Base-by-base conservation (phyloP, 2,888 invertebrate species). In the Lapara coniferarum region DNA sequence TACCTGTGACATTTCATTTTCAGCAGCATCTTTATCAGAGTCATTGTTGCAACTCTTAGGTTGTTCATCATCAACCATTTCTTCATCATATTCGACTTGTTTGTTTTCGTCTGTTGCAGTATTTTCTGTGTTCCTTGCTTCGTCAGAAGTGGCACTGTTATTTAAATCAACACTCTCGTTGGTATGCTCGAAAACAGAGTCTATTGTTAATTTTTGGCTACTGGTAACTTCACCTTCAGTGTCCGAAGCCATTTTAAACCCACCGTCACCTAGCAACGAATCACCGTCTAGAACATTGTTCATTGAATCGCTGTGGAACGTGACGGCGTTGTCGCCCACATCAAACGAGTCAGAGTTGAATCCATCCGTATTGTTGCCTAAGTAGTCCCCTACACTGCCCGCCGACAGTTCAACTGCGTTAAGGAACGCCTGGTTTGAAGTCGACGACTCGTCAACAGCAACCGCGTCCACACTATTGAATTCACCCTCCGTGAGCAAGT, bases 381-480 rank as follows among this genome's bases (percentile, higher is more conserved):
- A 83, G 75, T 93, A 92, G 80, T 93, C 93, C 49, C 92, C 92
- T 67, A 91, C 93, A 78, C 93, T 93, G 73, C 89, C 89, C 63
- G 90, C 84, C n/a, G 93, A 93, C 73, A 93, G 80, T 77, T 93
- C 93, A 58, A 90, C 92, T 55, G 93, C 91, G 82, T 91, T 92
- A 70, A 93, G 83, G 76, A 93, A 93, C 75, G 88, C 91, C 81
- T 91, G 93, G 75, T 93, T 92, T 4, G 93, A 93, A 53, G 88
- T 86, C 53, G 93, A 93, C 46, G 93, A 91, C 75, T 93, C 93
- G 75, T 93, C 93, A 71, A 85, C 92, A 49, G 83, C 86, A 19
- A 78, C 89, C 25, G 91, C 89, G 70, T 93, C 93, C 44, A 93
- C 93, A 77, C 92, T 92, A 74, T 88, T 91, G 76, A 93, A 92